A percentile compares a stretch with the other conserved stretches of the same genome.
These are phyloP conservation scores for Eupithecia subfuscata DNA, from an alignment of 2,888 invertebrate species.

Conservation along the genomic window DNA sequence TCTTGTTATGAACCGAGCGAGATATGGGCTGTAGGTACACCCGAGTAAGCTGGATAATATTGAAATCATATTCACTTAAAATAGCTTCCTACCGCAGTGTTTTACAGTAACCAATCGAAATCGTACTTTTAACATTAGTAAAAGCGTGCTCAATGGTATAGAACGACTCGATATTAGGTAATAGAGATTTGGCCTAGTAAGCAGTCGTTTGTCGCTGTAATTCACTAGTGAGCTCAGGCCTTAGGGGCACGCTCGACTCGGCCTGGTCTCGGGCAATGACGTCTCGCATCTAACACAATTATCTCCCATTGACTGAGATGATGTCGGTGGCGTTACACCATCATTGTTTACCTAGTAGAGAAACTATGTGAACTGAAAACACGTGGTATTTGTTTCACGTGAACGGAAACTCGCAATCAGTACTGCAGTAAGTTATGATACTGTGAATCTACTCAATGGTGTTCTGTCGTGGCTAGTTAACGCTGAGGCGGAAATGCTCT, in stretches of 20 bases:
- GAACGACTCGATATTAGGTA: constrained; percentile 66
- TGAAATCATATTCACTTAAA: background rate
- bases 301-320: constrained; percentile 68
- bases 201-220: constrained; percentile 62
- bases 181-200: constrained; percentile 66
- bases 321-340: constrained; percentile 55
- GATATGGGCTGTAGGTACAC: background rate
- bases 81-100: background rate
- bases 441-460: constrained; percentile 16
- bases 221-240: constrained; percentile 57
- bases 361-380: constrained; percentile 53
- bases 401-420: constrained; percentile 45
- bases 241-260: constrained; percentile 49
- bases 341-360: constrained; percentile 60
- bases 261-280: constrained; percentile 56
- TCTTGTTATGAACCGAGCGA: background rate
- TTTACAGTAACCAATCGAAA: constrained; percentile 40
- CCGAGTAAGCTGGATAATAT: background rate
- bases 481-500: constrained; percentile 66
- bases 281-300: constrained; percentile 69
- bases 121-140: constrained; percentile 53
- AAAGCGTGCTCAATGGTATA: constrained; percentile 66
- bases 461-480: constrained; percentile 59
- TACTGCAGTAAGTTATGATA: constrained; percentile 24
- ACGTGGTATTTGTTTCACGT: constrained; percentile 53